Conservation (phyloP, 2,113 vertebrate species). For the Cynoglossus semilaevis region DNA sequence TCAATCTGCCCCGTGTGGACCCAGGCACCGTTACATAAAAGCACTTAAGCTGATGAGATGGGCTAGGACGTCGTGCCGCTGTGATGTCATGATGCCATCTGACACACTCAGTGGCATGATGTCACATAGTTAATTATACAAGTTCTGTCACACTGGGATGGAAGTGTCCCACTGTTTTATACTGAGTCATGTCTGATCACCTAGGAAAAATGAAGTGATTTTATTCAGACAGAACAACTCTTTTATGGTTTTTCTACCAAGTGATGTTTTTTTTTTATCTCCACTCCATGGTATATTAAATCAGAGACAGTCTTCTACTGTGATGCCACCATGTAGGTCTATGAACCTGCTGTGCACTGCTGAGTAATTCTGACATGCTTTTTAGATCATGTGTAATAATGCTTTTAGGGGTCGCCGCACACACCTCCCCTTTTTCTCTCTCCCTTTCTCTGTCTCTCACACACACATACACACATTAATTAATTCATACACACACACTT, state of each 20-base stretch:
- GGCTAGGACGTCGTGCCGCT: constrained; percentile 14
- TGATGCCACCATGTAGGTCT: constrained; percentile 22
- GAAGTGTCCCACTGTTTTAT: background rate
- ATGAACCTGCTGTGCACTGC: constrained; percentile 9
- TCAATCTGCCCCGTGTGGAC: constrained; percentile 31
- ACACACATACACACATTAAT: constrained; percentile 23
- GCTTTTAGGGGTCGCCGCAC: constrained; percentile 27
- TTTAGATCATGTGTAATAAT: constrained; percentile 35
- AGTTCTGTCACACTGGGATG: background rate
- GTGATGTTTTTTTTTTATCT: constrained; percentile 13
- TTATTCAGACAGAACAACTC: too few species aligned
- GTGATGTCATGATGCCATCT: constrained; percentile 41
- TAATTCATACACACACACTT: too few species aligned
- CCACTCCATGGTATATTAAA: constrained; percentile 25
- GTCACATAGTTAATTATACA: constrained; percentile 26
- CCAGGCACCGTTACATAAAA: constrained; percentile 42
- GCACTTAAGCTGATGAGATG: constrained; percentile 68
- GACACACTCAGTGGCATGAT: constrained; percentile 22
- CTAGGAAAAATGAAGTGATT: background rate
- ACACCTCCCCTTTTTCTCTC: background rate
- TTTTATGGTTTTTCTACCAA: background rate
- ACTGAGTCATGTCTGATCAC: background rate
- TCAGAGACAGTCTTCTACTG: constrained; percentile 19
- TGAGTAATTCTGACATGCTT: constrained; percentile 29
- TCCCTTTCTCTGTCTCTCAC: background rate